Evolutionary conservation across 2,113 vertebrate genomes (phyloP), one percentile per base, ranked within the genome.

Genomic region (Paracyprichromis sp.): DNA sequence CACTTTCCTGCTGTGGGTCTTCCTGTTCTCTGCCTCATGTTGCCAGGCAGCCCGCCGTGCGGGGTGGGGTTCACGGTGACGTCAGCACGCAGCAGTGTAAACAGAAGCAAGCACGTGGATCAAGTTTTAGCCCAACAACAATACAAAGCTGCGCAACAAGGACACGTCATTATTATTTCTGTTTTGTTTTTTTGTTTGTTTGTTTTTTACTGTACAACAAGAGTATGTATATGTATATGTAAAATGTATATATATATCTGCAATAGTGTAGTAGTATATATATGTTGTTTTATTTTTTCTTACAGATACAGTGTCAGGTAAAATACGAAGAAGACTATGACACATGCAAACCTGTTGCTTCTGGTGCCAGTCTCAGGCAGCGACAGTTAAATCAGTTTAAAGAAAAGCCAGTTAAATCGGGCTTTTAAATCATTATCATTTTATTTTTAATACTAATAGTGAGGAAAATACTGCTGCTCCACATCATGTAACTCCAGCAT

Each of bases 71-170:
- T 53, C 24, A 3, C 1, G 0, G 7, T 95, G 93, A 96, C 96
- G 96, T 96, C 93, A 90, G 6, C 66, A 89, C 96, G 95, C 90
- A 84, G 10, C 80, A 93, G 90, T 97, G 95, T 95, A 95, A 96
- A 96, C 94, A 96, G 73, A 89, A 24, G 83, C 50, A 90, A 95
- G 90, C 95, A 97, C 95, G 94, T 97, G 95, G 94, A 84, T 92
- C 29, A 26, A 80, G 80, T 89, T 92, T 93, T 89, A 84, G 78
- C 76, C 80, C 45, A 4, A 88, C 90, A 91, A 92, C 83, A 91
- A 50, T 4, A 43, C 43, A 36, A 9, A 63, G 38, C 87, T 24
- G 79, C 7, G 11, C 1, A n/a, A 19, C 12, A 17, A 11, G 16
- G n/a, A 86, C 86, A 61, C 71, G 59, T 88, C 69, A 43, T 36